Conservation (phyloP, 2,888 invertebrate species). For the Herminia tarsipennalis region DNA sequence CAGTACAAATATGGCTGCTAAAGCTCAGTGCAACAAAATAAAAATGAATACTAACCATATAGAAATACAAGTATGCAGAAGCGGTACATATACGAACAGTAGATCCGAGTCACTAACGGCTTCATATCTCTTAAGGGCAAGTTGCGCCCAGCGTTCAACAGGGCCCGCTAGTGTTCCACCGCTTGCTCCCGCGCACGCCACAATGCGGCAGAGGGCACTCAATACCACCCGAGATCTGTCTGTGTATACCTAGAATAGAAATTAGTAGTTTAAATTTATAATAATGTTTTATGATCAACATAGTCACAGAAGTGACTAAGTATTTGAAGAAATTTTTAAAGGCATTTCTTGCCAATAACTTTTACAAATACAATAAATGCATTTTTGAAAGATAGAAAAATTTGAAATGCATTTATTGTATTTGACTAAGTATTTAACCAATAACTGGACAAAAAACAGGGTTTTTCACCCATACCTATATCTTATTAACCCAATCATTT, state of each 20-base stretch:
- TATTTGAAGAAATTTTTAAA: too few species aligned
- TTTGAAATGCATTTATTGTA: too few species aligned
- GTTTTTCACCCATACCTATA: too few species aligned
- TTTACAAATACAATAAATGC: too few species aligned
- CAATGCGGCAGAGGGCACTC: constrained; percentile 88
- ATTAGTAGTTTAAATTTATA: background rate
- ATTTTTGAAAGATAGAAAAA: too few species aligned
- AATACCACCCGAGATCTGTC: constrained; percentile 89
- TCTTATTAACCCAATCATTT: too few species aligned
- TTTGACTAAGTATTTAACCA: too few species aligned
- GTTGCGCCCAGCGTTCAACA: constrained; percentile 88
- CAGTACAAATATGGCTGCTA: too few species aligned
- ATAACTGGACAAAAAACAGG: too few species aligned
- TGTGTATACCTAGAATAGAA: constrained; percentile 83
- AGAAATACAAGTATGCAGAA: constrained; percentile 88
- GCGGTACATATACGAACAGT: constrained; percentile 88
- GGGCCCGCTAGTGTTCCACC: constrained; percentile 84
- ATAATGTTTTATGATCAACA: background rate
- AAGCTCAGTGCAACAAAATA: too few species aligned
- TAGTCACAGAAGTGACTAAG: background rate
- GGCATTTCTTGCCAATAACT: too few species aligned
- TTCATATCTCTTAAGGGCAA: constrained; percentile 89
- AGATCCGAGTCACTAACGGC: constrained; percentile 90
- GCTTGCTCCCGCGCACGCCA: constrained; percentile 85
- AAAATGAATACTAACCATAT: constrained; percentile 84